These are phyloP conservation scores for Carterocephalus palaemon DNA, from an alignment of 2,888 invertebrate species.

Conservation along the genomic window DNA sequence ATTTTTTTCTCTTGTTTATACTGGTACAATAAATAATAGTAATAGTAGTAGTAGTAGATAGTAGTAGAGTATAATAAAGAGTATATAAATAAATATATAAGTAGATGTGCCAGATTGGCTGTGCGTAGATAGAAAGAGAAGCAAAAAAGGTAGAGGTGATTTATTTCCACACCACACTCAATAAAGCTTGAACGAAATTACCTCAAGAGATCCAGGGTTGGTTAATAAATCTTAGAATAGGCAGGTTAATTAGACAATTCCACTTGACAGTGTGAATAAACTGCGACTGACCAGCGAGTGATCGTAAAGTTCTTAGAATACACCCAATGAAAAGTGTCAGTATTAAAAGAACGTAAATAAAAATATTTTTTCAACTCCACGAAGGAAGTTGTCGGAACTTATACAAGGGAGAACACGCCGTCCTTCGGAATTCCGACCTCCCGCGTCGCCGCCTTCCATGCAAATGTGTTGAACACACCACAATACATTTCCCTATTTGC, in stretches of 20 bases:
- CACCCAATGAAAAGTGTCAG: no score
- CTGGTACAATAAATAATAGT: no score
- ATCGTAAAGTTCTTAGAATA: constrained; percentile 45
- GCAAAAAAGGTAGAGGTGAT: constrained; percentile 48
- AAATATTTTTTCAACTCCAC: constrained; percentile 47
- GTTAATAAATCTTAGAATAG: constrained; percentile 67
- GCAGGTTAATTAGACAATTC: constrained; percentile 72
- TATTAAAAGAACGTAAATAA: constrained; percentile 4
- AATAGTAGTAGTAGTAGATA: no score
- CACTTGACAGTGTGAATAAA: constrained; percentile 60
- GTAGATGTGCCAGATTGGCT: no score
- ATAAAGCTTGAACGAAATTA: constrained; percentile 57
- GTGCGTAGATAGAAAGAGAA: no score
- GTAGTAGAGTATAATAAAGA: no score
- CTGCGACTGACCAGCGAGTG: constrained; percentile 54
- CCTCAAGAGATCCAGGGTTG: constrained; percentile 51
- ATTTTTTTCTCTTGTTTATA: no score
- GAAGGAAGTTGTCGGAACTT: constrained; percentile 54
- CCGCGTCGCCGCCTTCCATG: constrained; percentile 58
- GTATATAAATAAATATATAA: no score
- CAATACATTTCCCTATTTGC: constrained; percentile 68
- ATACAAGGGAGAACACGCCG: constrained; percentile 41
- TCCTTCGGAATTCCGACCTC: constrained; percentile 48
- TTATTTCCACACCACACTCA: constrained; percentile 56
- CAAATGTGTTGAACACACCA: constrained; percentile 63